Conservation (phyloP, 2,797 vertebrate species). For the Huso huso region DNA sequence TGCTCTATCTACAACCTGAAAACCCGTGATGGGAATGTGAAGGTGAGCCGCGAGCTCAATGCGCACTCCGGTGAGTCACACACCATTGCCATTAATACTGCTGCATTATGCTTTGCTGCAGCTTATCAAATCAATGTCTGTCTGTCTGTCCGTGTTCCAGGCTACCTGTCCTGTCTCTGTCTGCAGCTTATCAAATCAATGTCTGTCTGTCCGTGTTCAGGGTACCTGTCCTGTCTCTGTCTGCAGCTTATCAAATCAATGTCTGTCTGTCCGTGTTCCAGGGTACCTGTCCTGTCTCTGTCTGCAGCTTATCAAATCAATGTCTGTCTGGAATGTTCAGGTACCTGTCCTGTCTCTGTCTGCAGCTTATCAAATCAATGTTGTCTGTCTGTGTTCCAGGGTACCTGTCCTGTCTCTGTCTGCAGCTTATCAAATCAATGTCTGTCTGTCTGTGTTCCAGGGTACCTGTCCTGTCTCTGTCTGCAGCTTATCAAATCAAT, state of each 20-base stretch:
- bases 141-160: conserved; percentile 41
- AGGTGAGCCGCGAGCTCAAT: conserved; percentile 90
- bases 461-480: conserved; percentile 77
- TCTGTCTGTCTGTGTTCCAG: conserved; percentile 41
- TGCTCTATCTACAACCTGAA: conserved; percentile 97
- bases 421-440: background rate
- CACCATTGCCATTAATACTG: background rate
- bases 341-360: conserved; percentile 77
- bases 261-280: conserved; percentile 32
- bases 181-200: no score
- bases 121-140: background rate
- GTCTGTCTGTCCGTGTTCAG: conserved; percentile 40
- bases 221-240: conserved; percentile 77
- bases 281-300: conserved; percentile 82
- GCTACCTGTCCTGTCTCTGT: conserved; percentile 77
- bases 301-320: background rate
- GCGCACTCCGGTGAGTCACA: conserved; percentile 77
- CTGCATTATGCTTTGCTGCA: no score
- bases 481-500: no score
- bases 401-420: conserved; percentile 74
- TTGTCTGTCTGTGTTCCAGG: conserved; percentile 49
- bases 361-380: no score
- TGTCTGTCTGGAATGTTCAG: conserved; percentile 41
- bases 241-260: no score
- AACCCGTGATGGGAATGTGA: conserved; percentile 86